Evolutionary conservation across 2,797 vertebrate species (phyloP).

Genomic region (Hirundo rustica): DNA sequence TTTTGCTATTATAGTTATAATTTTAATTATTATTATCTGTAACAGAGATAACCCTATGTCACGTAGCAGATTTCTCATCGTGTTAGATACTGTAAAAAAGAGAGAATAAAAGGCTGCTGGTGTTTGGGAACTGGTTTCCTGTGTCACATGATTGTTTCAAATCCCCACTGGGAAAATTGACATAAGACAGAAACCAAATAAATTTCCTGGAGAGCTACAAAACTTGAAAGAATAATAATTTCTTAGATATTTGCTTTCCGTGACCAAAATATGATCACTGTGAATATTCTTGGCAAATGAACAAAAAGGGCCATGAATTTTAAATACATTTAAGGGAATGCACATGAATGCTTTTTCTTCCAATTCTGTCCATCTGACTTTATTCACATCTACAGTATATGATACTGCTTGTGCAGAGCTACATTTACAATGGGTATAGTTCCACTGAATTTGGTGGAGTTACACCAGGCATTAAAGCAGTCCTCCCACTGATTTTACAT

Average conservation of each 20-base stretch:
- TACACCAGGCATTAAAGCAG: constrained; percentile 14
- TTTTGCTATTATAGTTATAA: not conserved
- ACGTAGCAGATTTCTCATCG: not conserved
- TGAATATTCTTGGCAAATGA: not conserved
- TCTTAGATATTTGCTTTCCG: not conserved
- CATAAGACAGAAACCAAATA: not conserved
- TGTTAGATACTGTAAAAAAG: not conserved
- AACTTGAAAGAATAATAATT: not conserved
- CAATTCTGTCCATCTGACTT: not conserved
- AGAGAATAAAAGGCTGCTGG: not conserved
- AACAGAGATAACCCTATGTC: not conserved
- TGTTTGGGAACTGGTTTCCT: not conserved
- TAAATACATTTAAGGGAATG: not conserved
- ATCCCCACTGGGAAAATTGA: not conserved
- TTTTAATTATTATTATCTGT: not conserved
- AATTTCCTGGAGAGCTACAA: not conserved
- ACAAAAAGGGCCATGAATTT: not conserved
- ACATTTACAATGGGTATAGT: not conserved
- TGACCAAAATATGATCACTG: not conserved
- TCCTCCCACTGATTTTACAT: constrained; percentile 18
- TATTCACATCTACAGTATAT: not conserved
- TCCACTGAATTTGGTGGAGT: not conserved
- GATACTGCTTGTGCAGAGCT: not conserved
- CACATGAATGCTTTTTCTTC: not conserved
- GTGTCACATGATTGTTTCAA: not conserved